These are phyloP conservation scores for Vannuccia rotundouncinata DNA, from an alignment of 2,888 invertebrate species.

Conservation along the genomic window DNA sequence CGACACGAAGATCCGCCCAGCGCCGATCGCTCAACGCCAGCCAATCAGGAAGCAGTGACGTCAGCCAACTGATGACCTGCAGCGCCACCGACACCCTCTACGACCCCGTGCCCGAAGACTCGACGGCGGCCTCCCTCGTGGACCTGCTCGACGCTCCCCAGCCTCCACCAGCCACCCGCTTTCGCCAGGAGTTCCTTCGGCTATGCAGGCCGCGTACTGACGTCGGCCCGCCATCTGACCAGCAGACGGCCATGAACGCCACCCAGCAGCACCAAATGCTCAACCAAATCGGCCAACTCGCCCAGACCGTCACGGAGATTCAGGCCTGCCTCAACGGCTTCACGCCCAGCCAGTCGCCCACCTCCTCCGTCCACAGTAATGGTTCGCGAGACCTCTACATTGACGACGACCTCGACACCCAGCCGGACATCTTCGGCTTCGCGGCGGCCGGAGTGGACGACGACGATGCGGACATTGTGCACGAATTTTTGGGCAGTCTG, in stretches of 20 bases:
- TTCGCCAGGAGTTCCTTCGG: background rate
- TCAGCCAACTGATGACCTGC: background rate
- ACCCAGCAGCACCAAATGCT: background rate
- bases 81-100: background rate
- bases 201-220: background rate
- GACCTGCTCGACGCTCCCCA: background rate
- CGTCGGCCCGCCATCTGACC: no score
- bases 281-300: background rate
- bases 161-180: background rate
- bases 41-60: background rate
- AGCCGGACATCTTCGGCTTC: background rate
- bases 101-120: background rate
- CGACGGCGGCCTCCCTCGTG: background rate
- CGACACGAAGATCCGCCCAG: background rate
- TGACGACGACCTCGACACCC: background rate
- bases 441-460: background rate
- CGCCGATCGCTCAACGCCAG: no score
- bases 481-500: background rate
- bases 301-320: background rate
- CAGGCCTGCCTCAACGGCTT: background rate
- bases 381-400: background rate
- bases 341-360: background rate
- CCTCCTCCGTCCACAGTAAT: background rate
- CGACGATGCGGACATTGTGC: background rate
- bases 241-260: no score